These are phyloP conservation scores for Cnemophilus loriae DNA, from an alignment of 2,113 vertebrate species.

Conservation along the genomic window DNA sequence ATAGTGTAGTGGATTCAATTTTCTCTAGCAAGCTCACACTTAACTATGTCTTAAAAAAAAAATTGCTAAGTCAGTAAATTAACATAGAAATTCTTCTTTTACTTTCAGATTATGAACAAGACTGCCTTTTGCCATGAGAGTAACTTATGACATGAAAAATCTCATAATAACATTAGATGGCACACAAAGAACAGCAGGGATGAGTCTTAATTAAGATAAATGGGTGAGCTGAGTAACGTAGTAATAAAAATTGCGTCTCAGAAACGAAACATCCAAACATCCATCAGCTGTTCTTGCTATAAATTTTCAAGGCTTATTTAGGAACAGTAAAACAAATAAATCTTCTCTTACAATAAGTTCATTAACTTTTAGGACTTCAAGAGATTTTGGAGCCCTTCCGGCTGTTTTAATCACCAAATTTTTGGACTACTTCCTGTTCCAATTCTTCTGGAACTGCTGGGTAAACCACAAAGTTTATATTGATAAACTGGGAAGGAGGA, in stretches of 20 bases:
- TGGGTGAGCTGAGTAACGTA: background rate
- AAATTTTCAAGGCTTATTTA: conserved; percentile 2
- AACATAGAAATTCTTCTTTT: background rate
- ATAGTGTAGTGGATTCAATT: background rate
- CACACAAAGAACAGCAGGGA: background rate
- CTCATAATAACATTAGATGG: background rate
- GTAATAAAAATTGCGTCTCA: background rate
- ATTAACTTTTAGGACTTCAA: background rate
- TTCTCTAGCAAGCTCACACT: background rate
- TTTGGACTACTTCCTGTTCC: background rate
- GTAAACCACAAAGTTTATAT: background rate
- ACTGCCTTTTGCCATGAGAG: background rate
- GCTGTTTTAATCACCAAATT: background rate
- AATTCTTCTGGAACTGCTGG: background rate
- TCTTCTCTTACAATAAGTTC: background rate
- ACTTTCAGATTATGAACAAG: background rate
- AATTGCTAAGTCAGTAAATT: background rate
- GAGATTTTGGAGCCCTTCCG: background rate
- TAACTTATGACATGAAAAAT: background rate
- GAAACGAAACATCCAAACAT: background rate
- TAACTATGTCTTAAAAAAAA: background rate
- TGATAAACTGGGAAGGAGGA: background rate
- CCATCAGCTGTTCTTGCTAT: background rate
- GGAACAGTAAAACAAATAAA: background rate
- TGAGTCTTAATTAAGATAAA: conserved; percentile 15